Base-by-base conservation (phyloP, 2,797 vertebrate genomes). In the Cheirogaleus major region DNA sequence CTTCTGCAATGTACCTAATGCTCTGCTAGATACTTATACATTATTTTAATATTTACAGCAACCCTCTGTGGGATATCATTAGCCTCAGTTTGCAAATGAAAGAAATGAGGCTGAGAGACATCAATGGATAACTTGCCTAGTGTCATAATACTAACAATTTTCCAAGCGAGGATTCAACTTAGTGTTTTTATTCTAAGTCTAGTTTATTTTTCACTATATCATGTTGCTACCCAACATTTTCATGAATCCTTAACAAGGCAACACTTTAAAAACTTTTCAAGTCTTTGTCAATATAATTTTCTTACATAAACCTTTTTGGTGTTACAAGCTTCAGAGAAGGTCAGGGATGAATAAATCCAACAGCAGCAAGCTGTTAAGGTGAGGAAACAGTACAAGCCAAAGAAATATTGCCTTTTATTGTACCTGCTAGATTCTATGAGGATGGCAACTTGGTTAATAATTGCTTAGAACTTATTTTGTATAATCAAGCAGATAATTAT, bases 401-500 rank as follows among this genome's bases (percentile, higher is more conserved):
- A 76, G n/a, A 85, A 82, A 70, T 25, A 18, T 5, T 63, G 25
- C 67, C 48, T 59, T 91, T 69, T 89, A 48, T 65, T 92, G 82
- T 57, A 76, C 20, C 27, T 82, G 4, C 5, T 88, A 15, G 90
- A 32, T 52, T 80, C 69, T 87, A 0, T 82, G 86, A 30, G 27
- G 30, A 45, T 88, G 76, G 79, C 50, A 92, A 20, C n/a, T 17
- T 91, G 80, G 75, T 69, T 95, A 85, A n/a, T 94, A 89, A 91
- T 65, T 78, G 65, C 91, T 83, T 57, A 89, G 80, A 84, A 75
- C 89, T 72, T 86, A 70, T 87, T 94, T 83, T 76, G 10, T 89
- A 72, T 93, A 52, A 73, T 70, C 82, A 91, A 86, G 79, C 35
- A 81, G 84, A 57, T 95, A 75, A 97, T 96, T 94, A 87, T 0